Conservation (phyloP, 2,113 vertebrate species). For the Rhinopomastus cyanomelas region DNA sequence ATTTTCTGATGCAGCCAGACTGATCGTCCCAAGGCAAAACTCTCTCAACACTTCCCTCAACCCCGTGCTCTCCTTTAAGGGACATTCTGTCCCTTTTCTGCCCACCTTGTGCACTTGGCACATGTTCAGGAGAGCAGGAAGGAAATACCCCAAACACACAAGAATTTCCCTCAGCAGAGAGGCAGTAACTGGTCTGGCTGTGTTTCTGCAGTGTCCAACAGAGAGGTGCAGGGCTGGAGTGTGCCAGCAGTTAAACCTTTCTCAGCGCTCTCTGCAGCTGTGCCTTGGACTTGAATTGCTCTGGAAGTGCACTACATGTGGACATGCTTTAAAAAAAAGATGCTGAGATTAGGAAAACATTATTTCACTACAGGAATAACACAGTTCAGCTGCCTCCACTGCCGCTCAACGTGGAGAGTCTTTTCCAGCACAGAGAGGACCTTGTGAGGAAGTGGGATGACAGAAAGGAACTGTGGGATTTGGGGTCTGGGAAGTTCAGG, state of each 20-base stretch:
- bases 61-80: background rate
- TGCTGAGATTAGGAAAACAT: conserved; percentile 67
- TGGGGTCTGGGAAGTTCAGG: background rate
- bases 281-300: conserved; percentile 9
- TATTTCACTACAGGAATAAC: conserved; percentile 53
- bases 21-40: background rate
- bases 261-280: conserved; percentile 39
- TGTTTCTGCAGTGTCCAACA: background rate
- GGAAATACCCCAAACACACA: background rate
- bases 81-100: background rate
- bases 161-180: background rate
- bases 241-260: conserved; percentile 16
- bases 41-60: rapidly evolving
- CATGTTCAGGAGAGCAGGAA: background rate
- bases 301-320: conserved; percentile 48
- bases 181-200: background rate
- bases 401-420: conserved; percentile 9
- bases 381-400: conserved; percentile 43
- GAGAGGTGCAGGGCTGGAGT: background rate
- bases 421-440: background rate
- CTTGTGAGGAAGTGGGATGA: background rate
- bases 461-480: background rate
- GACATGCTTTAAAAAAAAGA: conserved; percentile 53
- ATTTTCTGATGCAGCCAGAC: background rate
- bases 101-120: background rate